Evolutionary conservation across 2,113 vertebrate species (phyloP), one percentile per base, ranked within the genome.

Genomic region (Uropsilus gracilis): DNA sequence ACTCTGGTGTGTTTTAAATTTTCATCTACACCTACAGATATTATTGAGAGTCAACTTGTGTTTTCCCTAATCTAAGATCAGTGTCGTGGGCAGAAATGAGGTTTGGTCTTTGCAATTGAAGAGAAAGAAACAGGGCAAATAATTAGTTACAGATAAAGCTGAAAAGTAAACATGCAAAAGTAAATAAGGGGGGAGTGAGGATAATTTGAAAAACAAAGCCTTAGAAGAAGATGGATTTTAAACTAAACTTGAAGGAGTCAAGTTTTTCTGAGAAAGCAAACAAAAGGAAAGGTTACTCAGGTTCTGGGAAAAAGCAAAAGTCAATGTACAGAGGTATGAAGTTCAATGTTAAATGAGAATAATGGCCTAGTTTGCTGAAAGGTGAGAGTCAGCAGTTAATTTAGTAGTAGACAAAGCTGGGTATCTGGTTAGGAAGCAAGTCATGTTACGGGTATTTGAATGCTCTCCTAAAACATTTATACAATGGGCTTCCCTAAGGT

Each of bases 231-330:
- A 28, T 72, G 5, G 28, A 48, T 69, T 77, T 64, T 8, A 57
- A 84, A 32, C 18, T 87, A 64, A 95, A 24, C 26, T 81, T 94
- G 71, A 34, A 59, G 87, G 9, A 81, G 18, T 57, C 46, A 16
- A 3, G 13, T 57, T 96, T 92, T 90, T 84, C 76, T 87, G 6
- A 57, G 28, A 89, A 88, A 81, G 37, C 8, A 90, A 76, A 46
- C 46, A 76, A 61, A 17, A 50, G 14, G 22, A 63, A 64, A 77
- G 57, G 1, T 20, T 3, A 14, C 12, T 30, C 8, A 50, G 77
- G 50, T 18, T 10, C 28, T 42, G 37, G 86, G 76, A 46, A 90
- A 46, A 63, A 42, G 32, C 16, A 86, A 57, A 72, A 94, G 32
- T 37, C 42, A 37, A 22, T 6, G 5, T 48, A 13, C 2, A 73